Conservation (phyloP, 2,888 invertebrate species). For the Nemurella pictetii region DNA sequence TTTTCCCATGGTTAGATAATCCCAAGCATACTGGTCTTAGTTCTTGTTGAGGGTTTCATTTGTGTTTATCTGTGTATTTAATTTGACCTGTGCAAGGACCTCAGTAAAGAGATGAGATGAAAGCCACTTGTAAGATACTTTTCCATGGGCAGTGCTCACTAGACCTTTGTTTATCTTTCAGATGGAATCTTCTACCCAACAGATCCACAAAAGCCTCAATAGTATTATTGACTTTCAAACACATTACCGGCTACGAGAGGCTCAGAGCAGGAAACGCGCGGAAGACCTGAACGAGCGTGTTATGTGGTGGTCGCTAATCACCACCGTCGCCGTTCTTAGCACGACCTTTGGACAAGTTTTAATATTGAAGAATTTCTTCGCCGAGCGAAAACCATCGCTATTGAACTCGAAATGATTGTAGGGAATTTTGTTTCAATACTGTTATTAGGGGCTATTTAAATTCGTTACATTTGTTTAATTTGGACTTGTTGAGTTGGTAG, state of each 20-base stretch:
- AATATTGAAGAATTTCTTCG: conserved; percentile 89
- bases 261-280: conserved; percentile 92
- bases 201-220: conserved; percentile 86
- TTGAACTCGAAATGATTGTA: conserved; percentile 45
- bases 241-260: conserved; percentile 92
- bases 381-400: conserved; percentile 65
- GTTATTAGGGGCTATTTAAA: neutral
- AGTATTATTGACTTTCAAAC: conserved; percentile 94
- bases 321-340: conserved; percentile 80
- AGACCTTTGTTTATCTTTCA: conserved; percentile 53
- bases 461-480: neutral
- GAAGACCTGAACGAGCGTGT: conserved; percentile 96
- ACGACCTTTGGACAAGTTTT: conserved; percentile 91
- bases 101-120: too few relatives aligned
- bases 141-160: neutral
- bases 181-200: conserved; percentile 91
- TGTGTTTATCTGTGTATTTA: too few relatives aligned
- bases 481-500: neutral
- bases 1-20: too few relatives aligned
- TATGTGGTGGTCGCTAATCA: conserved; percentile 88
- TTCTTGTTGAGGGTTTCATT: too few relatives aligned
- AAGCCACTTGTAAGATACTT: too few relatives aligned
- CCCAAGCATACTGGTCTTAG: too few relatives aligned
- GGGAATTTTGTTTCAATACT: neutral
- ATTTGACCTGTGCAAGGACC: too few relatives aligned